These are phyloP conservation scores for Heterodera filipjevi DNA, from an alignment of 2,888 invertebrate genomes.

Conservation along the genomic window DNA sequence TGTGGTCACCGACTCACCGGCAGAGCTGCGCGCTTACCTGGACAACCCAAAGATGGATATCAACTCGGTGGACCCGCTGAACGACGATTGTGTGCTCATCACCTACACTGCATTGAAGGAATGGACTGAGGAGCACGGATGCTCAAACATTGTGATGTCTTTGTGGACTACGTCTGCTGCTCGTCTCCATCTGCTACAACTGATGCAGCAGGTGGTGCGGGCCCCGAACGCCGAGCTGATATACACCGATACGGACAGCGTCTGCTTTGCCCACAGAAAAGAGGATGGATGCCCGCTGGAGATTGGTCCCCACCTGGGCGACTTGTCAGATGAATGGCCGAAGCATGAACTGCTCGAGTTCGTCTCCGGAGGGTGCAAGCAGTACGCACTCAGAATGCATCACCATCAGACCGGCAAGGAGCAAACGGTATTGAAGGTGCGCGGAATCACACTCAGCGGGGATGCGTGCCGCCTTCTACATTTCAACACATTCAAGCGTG, in stretches of 20 bases:
- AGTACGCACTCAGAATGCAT: slow-evolving; percentile 4
- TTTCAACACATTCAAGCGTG: slow-evolving; percentile 13
- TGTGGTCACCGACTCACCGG: neutral
- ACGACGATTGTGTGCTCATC: slow-evolving; percentile 15
- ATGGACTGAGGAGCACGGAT: slow-evolving; percentile 5
- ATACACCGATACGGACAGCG: slow-evolving; percentile 32
- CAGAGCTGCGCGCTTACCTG: neutral
- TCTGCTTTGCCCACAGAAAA: slow-evolving; percentile 7
- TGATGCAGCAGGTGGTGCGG: slow-evolving; percentile 24
- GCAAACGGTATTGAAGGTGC: neutral
- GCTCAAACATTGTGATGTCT: slow-evolving; percentile 25
- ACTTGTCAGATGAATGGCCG: slow-evolving; percentile 22
- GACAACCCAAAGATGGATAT: slow-evolving; percentile 11
- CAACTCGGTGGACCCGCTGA: neutral
- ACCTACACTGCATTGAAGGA: neutral
- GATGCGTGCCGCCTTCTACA: slow-evolving; percentile 1
- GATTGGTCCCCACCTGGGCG: slow-evolving; percentile 30
- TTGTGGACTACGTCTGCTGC: slow-evolving; percentile 28
- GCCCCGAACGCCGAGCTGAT: slow-evolving; percentile 17
- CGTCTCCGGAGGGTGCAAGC: neutral
- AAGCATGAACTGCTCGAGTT: slow-evolving; percentile 4
- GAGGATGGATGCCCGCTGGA: slow-evolving; percentile 17
- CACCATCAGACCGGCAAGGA: neutral
- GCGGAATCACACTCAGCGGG: neutral
- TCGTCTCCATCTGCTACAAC: slow-evolving; percentile 11